Conservation (phyloP, 2,113 vertebrate species). For the Myxocyprinus asiaticus region DNA sequence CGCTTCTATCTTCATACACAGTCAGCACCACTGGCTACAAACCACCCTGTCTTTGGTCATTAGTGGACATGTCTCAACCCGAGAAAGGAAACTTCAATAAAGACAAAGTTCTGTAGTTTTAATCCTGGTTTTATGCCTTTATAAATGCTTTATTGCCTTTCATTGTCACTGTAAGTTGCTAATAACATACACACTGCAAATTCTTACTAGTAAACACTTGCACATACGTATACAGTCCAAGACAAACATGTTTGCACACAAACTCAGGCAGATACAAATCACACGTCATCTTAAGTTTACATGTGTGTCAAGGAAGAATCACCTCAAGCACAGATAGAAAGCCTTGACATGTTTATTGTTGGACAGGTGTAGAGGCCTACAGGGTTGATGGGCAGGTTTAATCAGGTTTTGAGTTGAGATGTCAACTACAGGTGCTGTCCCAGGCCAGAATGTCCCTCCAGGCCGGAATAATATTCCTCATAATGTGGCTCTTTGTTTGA, state of each 20-base stretch:
- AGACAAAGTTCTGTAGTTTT: conserved; percentile 13
- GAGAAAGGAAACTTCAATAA: conserved; percentile 42
- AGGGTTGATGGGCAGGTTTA: conserved; percentile 72
- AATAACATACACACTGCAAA: not conserved
- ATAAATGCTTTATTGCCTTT: conserved; percentile 33
- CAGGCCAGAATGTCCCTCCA: conserved; percentile 56
- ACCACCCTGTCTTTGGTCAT: conserved; percentile 20
- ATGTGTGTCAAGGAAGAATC: conserved; percentile 17
- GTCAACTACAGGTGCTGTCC: conserved; percentile 69
- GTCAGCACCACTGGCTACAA: conserved; percentile 25
- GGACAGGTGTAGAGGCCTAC: conserved; percentile 54
- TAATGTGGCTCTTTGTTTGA: conserved; percentile 58
- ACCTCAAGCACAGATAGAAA: conserved; percentile 12
- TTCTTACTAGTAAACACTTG: conserved; percentile 27
- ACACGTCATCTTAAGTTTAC: conserved; percentile 27
- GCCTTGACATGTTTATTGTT: conserved; percentile 57
- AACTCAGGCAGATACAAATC: conserved; percentile 21
- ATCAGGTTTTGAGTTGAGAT: conserved; percentile 70
- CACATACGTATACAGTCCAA: not conserved
- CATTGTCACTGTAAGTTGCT: conserved; percentile 29
- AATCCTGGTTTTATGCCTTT: conserved; percentile 40
- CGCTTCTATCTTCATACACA: not conserved
- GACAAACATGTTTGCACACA: conserved; percentile 1
- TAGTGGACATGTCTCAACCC: conserved; percentile 42
- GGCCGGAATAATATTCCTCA: conserved; percentile 59